Percentiles rank a stretch among this genome's conserved stretches.
phyloP scores from a whole-genome alignment of 35 echinoderm and acorn worm species.

The Hemicentrotus pulcherrimus region DNA sequence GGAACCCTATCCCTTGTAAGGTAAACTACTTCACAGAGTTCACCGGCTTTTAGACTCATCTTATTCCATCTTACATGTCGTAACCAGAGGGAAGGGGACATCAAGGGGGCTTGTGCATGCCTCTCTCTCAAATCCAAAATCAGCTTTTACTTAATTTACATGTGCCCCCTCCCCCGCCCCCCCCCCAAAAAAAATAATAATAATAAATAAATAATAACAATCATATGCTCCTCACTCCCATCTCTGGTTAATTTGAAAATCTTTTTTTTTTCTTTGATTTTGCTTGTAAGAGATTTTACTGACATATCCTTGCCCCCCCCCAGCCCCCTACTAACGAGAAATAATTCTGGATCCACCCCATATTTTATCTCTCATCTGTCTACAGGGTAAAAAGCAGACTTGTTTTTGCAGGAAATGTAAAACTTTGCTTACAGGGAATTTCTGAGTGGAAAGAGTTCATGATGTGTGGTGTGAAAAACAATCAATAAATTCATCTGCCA shows the following conservation, averaged over 20 bases:
- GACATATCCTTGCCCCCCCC: background rate
- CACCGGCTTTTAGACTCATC: background rate
- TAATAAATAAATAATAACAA: too few species aligned
- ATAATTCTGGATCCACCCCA: too few species aligned
- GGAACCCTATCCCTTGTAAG: background rate
- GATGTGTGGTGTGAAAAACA: background rate
- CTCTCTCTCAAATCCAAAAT: too few species aligned
- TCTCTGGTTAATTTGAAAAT: too few species aligned
- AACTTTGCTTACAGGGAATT: background rate
- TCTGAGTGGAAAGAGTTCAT: background rate
- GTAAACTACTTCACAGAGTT: conserved; percentile 11
- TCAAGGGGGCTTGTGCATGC: background rate
- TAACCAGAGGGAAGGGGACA: background rate
- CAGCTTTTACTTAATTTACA: too few species aligned
- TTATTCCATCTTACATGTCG: background rate
- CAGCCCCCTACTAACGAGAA: background rate
- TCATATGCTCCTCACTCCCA: too few species aligned
- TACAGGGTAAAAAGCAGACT: background rate
- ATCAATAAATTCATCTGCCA: background rate
- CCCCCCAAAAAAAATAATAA: too few species aligned
- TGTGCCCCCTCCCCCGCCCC: too few species aligned
- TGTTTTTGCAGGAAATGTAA: background rate
- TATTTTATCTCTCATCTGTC: background rate
- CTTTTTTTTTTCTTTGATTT: too few species aligned
- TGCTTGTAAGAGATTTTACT: too few species aligned